Base-by-base conservation (phyloP, 2,888 invertebrate genomes). In the Chymomyza procnemis region DNA sequence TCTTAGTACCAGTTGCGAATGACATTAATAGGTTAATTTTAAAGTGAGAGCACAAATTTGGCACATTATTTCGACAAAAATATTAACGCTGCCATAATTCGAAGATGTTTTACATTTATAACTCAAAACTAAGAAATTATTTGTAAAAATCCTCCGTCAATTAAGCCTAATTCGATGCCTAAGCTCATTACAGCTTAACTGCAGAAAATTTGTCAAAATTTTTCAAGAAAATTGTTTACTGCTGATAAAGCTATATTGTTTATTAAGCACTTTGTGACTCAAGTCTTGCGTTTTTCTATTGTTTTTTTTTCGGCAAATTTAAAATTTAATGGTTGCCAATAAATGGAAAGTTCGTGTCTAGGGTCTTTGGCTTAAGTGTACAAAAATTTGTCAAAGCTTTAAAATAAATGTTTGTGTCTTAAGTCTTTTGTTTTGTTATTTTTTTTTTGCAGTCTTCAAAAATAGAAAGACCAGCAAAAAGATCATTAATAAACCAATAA, bases 201-300 rank as follows among this genome's bases (percentile, higher is more conserved):
- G 8, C 26, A 26, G 26, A 6, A 26, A 26, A 26, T 26, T 26
- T 26, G 26, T 41, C 34, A 41, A 41, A 41, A 41, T 41, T 41
- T n/a, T 41, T 12, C 34, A 41, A 41, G 34, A 12, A 41, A 41
- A 41, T 12, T 41, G 34, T 12, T 41, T 12, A 41, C 5, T 41
- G 9, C 12, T 12, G 12, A 12, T 41, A 41, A 41, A 12, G 9
- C 34, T 3, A 41, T 12, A 41, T 12, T 12, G 12, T 41, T 41
- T 12, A 54, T 18, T 63, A 63, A 72, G 78, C n/a, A n/a, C n/a
- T 76, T 75, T 66, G 79, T 74, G 73, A 79, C 73, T 78, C 78
- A 75, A 80, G 78, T 80, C 80, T 73, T 80, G 75, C 73, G 74
- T 71, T 76, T 72, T 67, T 46, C 12, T 41, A 41, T 41, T 41